phyloP scores from a whole-genome alignment of 2,113 vertebrate genomes.

The Suricata suricatta region DNA sequence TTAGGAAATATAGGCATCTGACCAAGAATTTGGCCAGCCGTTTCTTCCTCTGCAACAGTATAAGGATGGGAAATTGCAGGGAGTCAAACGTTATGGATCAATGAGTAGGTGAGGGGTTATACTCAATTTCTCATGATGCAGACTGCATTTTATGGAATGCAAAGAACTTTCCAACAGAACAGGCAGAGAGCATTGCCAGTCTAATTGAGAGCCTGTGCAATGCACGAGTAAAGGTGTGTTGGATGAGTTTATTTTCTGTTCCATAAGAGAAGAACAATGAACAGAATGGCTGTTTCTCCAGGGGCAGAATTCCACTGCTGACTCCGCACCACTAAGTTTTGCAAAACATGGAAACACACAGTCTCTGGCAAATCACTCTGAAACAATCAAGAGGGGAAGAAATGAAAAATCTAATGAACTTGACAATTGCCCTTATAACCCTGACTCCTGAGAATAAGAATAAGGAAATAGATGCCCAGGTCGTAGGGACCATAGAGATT shows the following conservation, averaged over 20 bases:
- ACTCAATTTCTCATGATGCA: not conserved
- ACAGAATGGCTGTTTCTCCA: not conserved
- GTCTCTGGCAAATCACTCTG: slow-evolving; percentile 8
- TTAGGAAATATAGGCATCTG: not conserved
- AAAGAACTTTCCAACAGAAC: not conserved
- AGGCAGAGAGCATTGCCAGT: not conserved
- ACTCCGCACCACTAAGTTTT: slow-evolving; percentile 21
- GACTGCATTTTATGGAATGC: not conserved
- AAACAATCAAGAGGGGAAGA: slow-evolving; percentile 1
- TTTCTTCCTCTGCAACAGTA: not conserved
- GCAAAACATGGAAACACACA: not conserved
- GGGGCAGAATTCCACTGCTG: not conserved
- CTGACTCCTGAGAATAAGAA: not conserved
- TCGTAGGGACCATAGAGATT: not conserved
- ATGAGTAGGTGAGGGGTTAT: not conserved
- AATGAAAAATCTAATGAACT: not conserved
- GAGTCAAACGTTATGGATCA: not conserved
- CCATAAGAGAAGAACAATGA: not conserved
- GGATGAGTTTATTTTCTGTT: not conserved
- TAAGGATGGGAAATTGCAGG: not conserved
- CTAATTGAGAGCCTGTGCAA: not conserved
- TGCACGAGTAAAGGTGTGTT: not conserved
- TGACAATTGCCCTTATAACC: not conserved
- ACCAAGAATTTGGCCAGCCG: not conserved
- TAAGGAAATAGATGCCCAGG: not conserved